Conservation (phyloP, 1,140 invertebrate species). For the Megathymus violae region DNA sequence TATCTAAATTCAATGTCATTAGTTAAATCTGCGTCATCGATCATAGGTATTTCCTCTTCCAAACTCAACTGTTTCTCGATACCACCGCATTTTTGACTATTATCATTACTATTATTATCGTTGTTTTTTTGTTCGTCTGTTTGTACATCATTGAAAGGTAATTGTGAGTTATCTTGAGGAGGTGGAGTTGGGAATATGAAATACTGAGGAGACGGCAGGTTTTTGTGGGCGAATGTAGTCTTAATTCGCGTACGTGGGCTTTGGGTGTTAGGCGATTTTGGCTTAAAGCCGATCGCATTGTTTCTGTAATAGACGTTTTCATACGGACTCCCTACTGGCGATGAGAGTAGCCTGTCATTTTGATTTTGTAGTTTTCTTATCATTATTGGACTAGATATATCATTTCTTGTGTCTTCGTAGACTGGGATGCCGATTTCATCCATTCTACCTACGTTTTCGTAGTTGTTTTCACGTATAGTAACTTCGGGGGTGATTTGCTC, state of each 20-base stretch:
- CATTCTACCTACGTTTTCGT: slow-evolving; percentile 76
- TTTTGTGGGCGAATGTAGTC: slow-evolving; percentile 83
- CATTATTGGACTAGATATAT: slow-evolving; percentile 79
- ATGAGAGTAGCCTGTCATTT: slow-evolving; percentile 42
- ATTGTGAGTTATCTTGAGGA: slow-evolving; percentile 52
- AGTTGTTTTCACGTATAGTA: slow-evolving; percentile 66
- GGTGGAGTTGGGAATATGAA: slow-evolving; percentile 80
- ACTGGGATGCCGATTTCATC: slow-evolving; percentile 76
- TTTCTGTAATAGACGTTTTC: slow-evolving; percentile 82
- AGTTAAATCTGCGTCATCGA: slow-evolving; percentile 75
- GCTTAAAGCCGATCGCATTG: slow-evolving; percentile 67
- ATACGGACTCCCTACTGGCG: slow-evolving; percentile 79
- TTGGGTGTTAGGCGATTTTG: slow-evolving; percentile 83
- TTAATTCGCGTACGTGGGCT: slow-evolving; percentile 86
- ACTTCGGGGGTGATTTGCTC: slow-evolving; percentile 65
- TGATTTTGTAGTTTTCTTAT: slow-evolving; percentile 75
- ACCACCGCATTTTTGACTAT: slow-evolving; percentile 56
- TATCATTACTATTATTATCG: slow-evolving; percentile 12
- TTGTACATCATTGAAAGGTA: slow-evolving; percentile 45
- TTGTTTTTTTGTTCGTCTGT: slow-evolving; percentile 35
- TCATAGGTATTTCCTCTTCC: slow-evolving; percentile 83
- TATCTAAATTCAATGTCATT: slow-evolving; percentile 81
- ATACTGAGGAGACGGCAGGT: slow-evolving; percentile 76
- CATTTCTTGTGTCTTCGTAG: slow-evolving; percentile 65
- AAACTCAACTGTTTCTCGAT: slow-evolving; percentile 81